Conservation (phyloP, 1,140 invertebrate genomes). For the Apis florea region DNA sequence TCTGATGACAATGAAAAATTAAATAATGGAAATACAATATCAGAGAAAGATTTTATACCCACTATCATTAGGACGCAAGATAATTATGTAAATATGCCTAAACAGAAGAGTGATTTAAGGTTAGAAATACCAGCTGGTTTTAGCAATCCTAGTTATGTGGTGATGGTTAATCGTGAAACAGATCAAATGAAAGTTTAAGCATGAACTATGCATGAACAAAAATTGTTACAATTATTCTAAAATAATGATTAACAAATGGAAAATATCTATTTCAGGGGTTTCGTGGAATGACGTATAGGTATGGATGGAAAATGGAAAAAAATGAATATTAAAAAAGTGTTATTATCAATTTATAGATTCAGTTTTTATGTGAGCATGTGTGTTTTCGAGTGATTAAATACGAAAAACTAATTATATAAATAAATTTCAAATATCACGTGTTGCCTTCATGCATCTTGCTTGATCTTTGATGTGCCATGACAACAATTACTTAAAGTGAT, state of each 20-base stretch:
- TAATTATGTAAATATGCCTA: slow-evolving; percentile 84
- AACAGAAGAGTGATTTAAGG: slow-evolving; percentile 80
- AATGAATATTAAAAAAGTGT: background rate
- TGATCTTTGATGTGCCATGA: slow-evolving; percentile 23
- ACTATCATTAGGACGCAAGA: slow-evolving; percentile 78
- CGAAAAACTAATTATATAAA: background rate
- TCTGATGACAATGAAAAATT: background rate
- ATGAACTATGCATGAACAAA: background rate
- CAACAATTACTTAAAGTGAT: background rate
- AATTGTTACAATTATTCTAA: background rate
- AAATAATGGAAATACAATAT: background rate
- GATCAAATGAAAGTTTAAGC: slow-evolving; percentile 45
- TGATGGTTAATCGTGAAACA: slow-evolving; percentile 46
- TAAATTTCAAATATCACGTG: background rate
- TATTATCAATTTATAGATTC: background rate
- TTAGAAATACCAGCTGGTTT: slow-evolving; percentile 77
- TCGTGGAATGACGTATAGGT: background rate
- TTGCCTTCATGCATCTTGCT: slow-evolving; percentile 1
- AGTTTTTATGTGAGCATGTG: background rate
- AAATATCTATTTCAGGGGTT: background rate
- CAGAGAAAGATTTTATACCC: slow-evolving; percentile 52
- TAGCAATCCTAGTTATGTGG: slow-evolving; percentile 80
- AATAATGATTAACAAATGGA: background rate
- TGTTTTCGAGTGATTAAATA: too few relatives aligned
- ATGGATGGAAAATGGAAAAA: background rate